A percentile compares a stretch with the other conserved stretches of the same genome.
Evolutionary conservation across 2,888 invertebrate species (phyloP).

Genomic region (Nymphalis polychloros): DNA sequence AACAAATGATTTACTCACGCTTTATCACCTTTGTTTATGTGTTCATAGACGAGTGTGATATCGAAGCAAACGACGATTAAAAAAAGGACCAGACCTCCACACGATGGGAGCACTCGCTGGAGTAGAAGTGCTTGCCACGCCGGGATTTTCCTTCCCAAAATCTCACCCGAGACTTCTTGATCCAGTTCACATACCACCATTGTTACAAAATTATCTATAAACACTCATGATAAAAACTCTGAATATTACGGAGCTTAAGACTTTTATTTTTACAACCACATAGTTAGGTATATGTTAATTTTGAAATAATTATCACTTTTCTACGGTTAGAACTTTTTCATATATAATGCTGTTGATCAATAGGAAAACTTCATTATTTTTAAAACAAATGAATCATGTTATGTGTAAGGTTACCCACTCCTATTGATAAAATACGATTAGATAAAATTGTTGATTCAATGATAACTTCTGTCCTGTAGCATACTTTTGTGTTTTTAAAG

Average conservation of each 20-base stretch:
- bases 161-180: conserved; percentile 66
- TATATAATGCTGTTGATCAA: not conserved
- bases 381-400: conserved; percentile 50
- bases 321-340: not conserved
- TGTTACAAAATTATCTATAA: conserved; percentile 6
- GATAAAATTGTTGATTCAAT: conserved; percentile 64
- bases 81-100: conserved; percentile 83
- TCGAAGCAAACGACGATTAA: conserved; percentile 86
- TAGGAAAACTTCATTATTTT: conserved; percentile 42
- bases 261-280: not conserved
- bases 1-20: conserved; percentile 62
- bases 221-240: conserved; percentile 13
- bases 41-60: conserved; percentile 84
- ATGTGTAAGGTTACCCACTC: conserved; percentile 53
- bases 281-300: not conserved
- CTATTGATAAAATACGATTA: conserved; percentile 71
- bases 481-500: conserved; percentile 44
- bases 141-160: conserved; percentile 68
- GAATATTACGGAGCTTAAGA: not conserved
- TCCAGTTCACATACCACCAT: conserved; percentile 76
- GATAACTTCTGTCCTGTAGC: conserved; percentile 52
- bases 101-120: conserved; percentile 70
- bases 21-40: conserved; percentile 82
- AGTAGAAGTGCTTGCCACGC: conserved; percentile 70
- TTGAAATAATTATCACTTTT: too few relatives aligned